phyloP scores from a whole-genome alignment of 2,888 invertebrate genomes.

The Sialis lutaria region DNA sequence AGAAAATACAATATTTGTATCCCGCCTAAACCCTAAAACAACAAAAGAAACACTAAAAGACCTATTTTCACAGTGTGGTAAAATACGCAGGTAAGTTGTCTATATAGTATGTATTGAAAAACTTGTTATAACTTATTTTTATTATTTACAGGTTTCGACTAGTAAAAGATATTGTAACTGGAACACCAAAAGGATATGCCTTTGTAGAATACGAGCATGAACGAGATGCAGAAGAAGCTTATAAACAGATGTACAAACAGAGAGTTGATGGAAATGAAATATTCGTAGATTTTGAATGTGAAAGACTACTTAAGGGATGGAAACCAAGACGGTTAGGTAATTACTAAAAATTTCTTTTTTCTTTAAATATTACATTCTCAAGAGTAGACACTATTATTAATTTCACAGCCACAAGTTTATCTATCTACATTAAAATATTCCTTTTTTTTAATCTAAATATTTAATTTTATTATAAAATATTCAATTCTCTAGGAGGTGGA shows the following conservation, averaged over 20 bases:
- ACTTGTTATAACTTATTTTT: too few species aligned
- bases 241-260: slow-evolving; percentile 37
- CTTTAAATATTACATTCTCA: too few species aligned
- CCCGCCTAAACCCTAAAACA: slow-evolving; percentile 48
- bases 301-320: slow-evolving; percentile 58
- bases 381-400: too few species aligned
- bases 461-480: too few species aligned
- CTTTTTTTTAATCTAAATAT: too few species aligned
- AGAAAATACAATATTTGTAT: slow-evolving; percentile 56
- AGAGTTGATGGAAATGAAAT: slow-evolving; percentile 49
- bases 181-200: slow-evolving; percentile 65
- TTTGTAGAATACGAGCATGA: slow-evolving; percentile 64
- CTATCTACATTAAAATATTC: too few species aligned
- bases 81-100: slow-evolving; percentile 22
- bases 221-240: slow-evolving; percentile 40
- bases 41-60: slow-evolving; percentile 37
- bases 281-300: slow-evolving; percentile 62
- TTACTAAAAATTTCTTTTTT: too few species aligned
- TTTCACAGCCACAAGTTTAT: too few species aligned
- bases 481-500: slow-evolving; percentile 47
- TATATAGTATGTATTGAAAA: slow-evolving; percentile 12
- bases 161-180: slow-evolving; percentile 67
- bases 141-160: slow-evolving; percentile 31
- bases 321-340: slow-evolving; percentile 49
- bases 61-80: slow-evolving; percentile 45